These are phyloP conservation scores for Meghimatium bilineatum DNA, from an alignment of 2,888 invertebrate genomes.

Conservation along the genomic window DNA sequence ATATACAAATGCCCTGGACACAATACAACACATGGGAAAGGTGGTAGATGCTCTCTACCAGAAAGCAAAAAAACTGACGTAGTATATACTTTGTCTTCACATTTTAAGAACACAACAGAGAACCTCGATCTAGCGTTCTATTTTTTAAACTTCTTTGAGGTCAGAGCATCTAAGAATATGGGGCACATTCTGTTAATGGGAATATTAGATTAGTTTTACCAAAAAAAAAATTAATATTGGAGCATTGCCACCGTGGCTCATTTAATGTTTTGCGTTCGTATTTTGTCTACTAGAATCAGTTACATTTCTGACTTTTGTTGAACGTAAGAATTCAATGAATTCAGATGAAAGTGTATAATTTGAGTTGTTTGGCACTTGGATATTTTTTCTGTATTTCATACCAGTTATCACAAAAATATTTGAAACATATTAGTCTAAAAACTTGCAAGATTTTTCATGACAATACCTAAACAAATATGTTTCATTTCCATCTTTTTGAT, in stretches of 20 bases:
- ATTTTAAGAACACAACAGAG: constrained; percentile 10
- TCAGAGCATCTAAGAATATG: not conserved
- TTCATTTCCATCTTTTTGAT: not conserved
- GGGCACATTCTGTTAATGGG: not conserved
- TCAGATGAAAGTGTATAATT: not conserved
- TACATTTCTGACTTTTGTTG: not conserved
- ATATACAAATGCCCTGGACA: constrained; percentile 97
- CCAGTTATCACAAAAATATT: not conserved
- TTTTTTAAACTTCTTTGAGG: constrained; percentile 6
- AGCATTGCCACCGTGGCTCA: not conserved
- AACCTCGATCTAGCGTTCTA: constrained; percentile 5
- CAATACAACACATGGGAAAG: constrained; percentile 99
- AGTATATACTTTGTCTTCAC: constrained; percentile 71
- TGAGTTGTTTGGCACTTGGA: not conserved
- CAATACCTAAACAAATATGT: not conserved
- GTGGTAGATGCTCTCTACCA: constrained; percentile 99
- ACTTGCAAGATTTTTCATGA: not conserved
- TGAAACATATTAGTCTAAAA: no score
- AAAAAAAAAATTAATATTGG: not conserved
- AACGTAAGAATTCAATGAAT: not conserved
- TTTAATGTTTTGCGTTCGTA: not conserved
- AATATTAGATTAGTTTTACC: constrained; percentile 1
- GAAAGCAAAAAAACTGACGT: constrained; percentile 98
- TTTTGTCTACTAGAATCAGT: not conserved
- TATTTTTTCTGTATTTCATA: not conserved